Base-by-base conservation (phyloP, 1,140 invertebrate genomes). In the Lordiphosa stackelbergi region DNA sequence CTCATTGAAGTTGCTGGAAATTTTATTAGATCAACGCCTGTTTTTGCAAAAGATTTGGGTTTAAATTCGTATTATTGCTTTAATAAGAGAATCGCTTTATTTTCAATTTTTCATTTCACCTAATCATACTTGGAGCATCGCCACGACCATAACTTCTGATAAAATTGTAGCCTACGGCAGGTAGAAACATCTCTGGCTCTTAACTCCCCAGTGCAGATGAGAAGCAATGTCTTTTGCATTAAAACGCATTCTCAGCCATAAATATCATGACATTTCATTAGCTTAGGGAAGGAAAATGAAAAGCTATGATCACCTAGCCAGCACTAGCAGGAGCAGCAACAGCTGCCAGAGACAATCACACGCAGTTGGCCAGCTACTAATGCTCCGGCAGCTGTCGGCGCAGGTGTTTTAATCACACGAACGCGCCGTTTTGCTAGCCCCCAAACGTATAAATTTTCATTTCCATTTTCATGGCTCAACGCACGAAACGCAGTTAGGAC, bases 261-360 rank as follows among this genome's bases (percentile, higher is more conserved):
- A 79, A 81, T 81, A 83, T 81, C 75, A 81, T 81, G 75, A 81
- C 77, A 68, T 81, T 81, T 81, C 75, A 81, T 81, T 81, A 81
- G 75, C 54, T 53, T 16, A 37, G 62, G 45, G 35, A 38, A 13
- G 24, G 34, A 49, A 75, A 81, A 81, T 81, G 77, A 81, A 81
- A 81, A 81, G 63, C 75, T 83, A 81, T 72, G 75, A 83, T 81
- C 63, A 70, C 55, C 62, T 48, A 66, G 66, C 22, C 22, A 24
- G 47, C 59, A 37, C 41, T 8, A 8, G 28, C 28, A 31, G 28
- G 28, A 31, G 28, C 7, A 24, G 22, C 22, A 24, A 24, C 47
- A 34, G 53, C 53, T 40, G 59, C 51, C 36, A 16, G 53, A 36
- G 49, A 71, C 69, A 71, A 66, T 72, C 51, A 66, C 51, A 7